Evolutionary conservation across 2,888 invertebrate species (phyloP).

Genomic region (Suillia variegata): DNA sequence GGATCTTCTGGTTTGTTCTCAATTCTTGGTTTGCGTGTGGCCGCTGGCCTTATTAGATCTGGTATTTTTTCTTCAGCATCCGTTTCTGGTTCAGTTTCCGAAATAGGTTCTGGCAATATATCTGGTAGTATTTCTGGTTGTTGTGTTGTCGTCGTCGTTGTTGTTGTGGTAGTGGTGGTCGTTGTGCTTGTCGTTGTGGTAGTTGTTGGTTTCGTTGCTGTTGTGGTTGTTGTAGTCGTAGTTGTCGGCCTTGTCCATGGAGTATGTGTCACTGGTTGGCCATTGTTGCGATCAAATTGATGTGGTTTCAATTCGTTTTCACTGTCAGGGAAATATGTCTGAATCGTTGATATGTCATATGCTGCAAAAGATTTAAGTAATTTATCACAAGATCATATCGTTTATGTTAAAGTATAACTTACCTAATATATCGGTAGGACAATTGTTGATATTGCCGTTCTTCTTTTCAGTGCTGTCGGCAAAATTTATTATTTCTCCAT

Average conservation of each 20-base stretch:
- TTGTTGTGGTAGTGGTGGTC: constrained; percentile 45
- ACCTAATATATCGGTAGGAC: constrained; percentile 60
- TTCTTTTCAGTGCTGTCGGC: constrained; percentile 70
- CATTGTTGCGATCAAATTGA: constrained; percentile 6
- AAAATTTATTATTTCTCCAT: constrained; percentile 80
- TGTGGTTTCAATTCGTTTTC: constrained; percentile 37
- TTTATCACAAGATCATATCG: no score
- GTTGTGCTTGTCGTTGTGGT: constrained; percentile 41
- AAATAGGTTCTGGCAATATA: not conserved
- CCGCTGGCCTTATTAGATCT: constrained; percentile 42
- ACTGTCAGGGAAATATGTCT: constrained; percentile 50
- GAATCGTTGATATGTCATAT: constrained; percentile 48
- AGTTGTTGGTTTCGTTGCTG: no score
- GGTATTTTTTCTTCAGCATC: constrained; percentile 16
- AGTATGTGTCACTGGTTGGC: constrained; percentile 43
- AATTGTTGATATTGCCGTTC: constrained; percentile 68
- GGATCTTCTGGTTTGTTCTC: constrained; percentile 50
- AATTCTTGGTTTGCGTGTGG: constrained; percentile 33
- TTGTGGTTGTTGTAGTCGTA: constrained; percentile 34
- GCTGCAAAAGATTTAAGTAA: no score
- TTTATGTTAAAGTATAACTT: constrained; percentile 19
- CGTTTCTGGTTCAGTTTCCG: constrained; percentile 29
- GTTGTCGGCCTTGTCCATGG: constrained; percentile 42
- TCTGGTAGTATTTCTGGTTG: constrained; percentile 4
- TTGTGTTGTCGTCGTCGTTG: constrained; percentile 34